Conservation (phyloP, 2,888 invertebrate genomes). For the Philhelius pedissequus region DNA sequence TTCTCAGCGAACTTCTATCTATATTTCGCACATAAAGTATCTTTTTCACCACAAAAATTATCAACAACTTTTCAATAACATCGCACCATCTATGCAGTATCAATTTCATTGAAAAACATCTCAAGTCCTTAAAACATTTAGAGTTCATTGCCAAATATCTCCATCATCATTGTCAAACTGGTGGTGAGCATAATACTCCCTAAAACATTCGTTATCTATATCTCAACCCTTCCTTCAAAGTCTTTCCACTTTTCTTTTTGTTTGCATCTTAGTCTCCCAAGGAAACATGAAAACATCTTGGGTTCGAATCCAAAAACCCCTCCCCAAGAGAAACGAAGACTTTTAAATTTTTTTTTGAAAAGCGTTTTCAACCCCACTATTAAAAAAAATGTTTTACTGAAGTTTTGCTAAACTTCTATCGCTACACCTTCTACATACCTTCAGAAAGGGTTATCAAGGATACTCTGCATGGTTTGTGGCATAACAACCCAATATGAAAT, state of each 20-base stretch:
- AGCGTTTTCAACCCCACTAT: background rate
- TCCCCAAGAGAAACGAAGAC: background rate
- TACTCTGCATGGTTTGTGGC: background rate
- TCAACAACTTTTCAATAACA: background rate
- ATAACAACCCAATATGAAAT: background rate
- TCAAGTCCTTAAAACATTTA: slow-evolving; percentile 23
- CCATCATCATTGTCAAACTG: background rate
- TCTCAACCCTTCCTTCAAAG: background rate
- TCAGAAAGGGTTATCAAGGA: slow-evolving; percentile 22
- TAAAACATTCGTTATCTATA: background rate
- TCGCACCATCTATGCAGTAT: background rate
- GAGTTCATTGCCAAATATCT: background rate
- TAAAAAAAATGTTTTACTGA: background rate
- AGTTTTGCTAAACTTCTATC: slow-evolving; percentile 34
- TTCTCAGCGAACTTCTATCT: no score
- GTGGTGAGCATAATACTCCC: background rate
- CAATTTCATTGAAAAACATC: background rate
- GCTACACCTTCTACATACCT: background rate
- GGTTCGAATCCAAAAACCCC: background rate
- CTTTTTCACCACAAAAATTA: background rate
- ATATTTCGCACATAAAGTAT: no score
- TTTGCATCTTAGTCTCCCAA: background rate
- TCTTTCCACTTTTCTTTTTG: background rate
- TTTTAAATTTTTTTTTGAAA: slow-evolving; percentile 5
- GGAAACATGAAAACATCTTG: slow-evolving; percentile 26